Percentiles rank a stretch among this genome's conserved stretches.
These are phyloP conservation scores for Lacerta bilineata DNA, from an alignment of 2,797 vertebrate species.

Conservation along the genomic window DNA sequence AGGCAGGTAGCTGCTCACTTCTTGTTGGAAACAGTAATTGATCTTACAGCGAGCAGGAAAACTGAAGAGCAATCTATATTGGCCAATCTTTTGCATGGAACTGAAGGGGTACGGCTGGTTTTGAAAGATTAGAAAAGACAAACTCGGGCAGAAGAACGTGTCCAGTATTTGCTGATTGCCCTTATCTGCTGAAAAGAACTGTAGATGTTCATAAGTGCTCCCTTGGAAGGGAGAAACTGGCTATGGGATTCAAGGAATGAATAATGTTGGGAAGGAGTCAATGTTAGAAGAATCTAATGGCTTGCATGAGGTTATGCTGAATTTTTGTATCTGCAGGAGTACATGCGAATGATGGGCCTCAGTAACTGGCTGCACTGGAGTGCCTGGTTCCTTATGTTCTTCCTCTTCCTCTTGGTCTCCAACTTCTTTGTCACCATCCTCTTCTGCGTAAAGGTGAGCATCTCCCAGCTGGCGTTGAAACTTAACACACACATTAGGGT, in stretches of 20 bases:
- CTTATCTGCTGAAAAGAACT: too few species aligned
- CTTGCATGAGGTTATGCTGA: background rate
- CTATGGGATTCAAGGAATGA: background rate
- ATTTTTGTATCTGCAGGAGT: slow-evolving; percentile 83
- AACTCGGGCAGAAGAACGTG: background rate
- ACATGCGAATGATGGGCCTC: slow-evolving; percentile 99
- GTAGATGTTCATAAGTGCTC: background rate
- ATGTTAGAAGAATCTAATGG: background rate
- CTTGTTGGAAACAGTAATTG: background rate
- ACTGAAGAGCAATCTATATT: background rate
- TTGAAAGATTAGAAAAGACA: background rate
- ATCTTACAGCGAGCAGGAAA: background rate
- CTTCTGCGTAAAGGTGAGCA: slow-evolving; percentile 90
- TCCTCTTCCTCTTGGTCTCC: slow-evolving; percentile 90
- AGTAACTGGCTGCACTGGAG: slow-evolving; percentile 97
- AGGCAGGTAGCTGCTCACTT: background rate
- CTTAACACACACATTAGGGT: background rate
- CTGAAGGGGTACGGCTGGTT: background rate
- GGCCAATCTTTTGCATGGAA: too few species aligned
- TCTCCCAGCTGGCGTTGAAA: background rate
- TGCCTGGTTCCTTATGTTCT: slow-evolving; percentile 97
- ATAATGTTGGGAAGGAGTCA: background rate
- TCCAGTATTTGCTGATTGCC: background rate
- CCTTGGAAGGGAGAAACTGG: background rate
- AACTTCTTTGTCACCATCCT: slow-evolving; percentile 92